Percentiles rank a stretch among this genome's conserved stretches.
Evolutionary conservation across 1,140 invertebrate genomes (phyloP).

Genomic region (Apocrypta bakeri): DNA sequence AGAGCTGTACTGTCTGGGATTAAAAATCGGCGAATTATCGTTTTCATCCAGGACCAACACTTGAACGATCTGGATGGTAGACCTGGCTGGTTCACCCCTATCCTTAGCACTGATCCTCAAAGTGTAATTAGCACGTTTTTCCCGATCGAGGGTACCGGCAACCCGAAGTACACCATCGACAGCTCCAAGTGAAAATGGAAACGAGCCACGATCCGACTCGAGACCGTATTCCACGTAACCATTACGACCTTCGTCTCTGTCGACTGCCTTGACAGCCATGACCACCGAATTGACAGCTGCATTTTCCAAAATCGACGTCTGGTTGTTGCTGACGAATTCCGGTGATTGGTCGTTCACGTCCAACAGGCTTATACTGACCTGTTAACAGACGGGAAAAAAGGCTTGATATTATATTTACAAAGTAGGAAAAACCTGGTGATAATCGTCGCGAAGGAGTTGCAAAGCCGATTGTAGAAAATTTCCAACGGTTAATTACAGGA

Average conservation of each 20-base stretch:
- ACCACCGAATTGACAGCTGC: slow-evolving; percentile 91
- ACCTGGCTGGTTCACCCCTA: slow-evolving; percentile 88
- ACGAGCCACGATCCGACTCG: slow-evolving; percentile 66
- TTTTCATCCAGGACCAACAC: slow-evolving; percentile 92
- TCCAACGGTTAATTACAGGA: too few relatives aligned
- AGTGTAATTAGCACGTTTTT: slow-evolving; percentile 86
- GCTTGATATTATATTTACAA: neutral
- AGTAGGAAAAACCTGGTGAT: too few relatives aligned
- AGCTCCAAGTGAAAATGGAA: slow-evolving; percentile 89
- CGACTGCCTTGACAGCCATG: slow-evolving; percentile 91
- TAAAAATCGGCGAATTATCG: slow-evolving; percentile 94
- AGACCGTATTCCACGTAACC: slow-evolving; percentile 93
- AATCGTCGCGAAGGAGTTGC: slow-evolving; percentile 32
- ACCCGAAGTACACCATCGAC: slow-evolving; percentile 91
- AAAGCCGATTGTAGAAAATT: too few relatives aligned
- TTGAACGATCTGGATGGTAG: slow-evolving; percentile 81
- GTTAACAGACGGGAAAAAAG: slow-evolving; percentile 58
- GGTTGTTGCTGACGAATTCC: slow-evolving; percentile 88
- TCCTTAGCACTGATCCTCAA: slow-evolving; percentile 90
- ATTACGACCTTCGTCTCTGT: slow-evolving; percentile 95
- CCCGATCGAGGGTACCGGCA: slow-evolving; percentile 87
- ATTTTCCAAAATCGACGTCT: slow-evolving; percentile 88
- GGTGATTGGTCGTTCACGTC: slow-evolving; percentile 97
- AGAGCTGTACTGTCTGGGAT: slow-evolving; percentile 89
- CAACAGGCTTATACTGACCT: slow-evolving; percentile 91